Evolutionary conservation across 2,888 invertebrate species (phyloP).

Genomic region (Polyommatus iphigenia): DNA sequence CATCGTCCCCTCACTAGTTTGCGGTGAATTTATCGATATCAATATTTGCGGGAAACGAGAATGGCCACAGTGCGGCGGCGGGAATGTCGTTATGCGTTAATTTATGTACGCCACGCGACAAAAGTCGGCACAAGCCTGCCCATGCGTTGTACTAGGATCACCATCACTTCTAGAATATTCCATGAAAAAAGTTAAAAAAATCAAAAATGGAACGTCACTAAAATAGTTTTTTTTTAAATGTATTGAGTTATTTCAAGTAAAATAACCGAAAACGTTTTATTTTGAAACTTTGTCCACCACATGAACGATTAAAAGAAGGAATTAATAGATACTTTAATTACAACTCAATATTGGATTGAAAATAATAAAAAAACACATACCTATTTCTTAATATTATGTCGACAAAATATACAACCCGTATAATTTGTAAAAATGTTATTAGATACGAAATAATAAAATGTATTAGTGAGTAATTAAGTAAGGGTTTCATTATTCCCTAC

Average conservation of each 20-base stretch:
- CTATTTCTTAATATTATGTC: no score
- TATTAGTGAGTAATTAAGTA: neutral
- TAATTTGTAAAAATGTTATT: no score
- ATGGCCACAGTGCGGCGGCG: conserved; percentile 12
- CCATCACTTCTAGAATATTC: conserved; percentile 16
- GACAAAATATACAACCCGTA: no score
- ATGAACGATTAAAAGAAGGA: no score
- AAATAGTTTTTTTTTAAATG: neutral
- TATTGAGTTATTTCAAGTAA: no score
- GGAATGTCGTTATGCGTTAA: conserved; percentile 27
- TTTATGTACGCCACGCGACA: conserved; percentile 30
- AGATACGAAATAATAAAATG: no score
- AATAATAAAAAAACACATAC: no score
- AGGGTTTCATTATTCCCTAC: neutral
- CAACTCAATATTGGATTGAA: no score
- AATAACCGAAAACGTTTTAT: no score
- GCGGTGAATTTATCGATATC: conserved; percentile 28
- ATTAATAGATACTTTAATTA: no score
- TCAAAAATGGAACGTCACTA: neutral
- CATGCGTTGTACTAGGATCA: neutral
- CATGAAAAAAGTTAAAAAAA: neutral
- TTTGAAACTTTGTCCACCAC: no score
- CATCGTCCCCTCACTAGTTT: conserved; percentile 15
- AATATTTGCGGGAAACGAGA: conserved; percentile 22
- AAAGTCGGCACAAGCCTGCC: conserved; percentile 20